These are phyloP conservation scores for Florisuga fusca DNA, from an alignment of 2,797 vertebrate species.

Conservation along the genomic window DNA sequence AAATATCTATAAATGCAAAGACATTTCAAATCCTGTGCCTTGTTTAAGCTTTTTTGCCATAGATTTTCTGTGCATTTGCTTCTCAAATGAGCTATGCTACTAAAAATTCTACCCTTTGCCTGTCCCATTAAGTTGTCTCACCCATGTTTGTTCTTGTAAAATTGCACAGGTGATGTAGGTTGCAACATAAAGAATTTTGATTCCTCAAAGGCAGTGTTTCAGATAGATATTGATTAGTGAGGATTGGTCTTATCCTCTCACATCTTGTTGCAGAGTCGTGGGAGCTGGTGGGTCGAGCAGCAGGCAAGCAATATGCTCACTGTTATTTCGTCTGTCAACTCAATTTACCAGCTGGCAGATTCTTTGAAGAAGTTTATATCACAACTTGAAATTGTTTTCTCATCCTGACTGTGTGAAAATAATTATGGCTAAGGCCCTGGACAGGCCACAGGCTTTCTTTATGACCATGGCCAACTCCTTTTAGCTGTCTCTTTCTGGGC, in stretches of 20 bases:
- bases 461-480: neutral
- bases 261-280: neutral
- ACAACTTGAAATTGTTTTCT: constrained; percentile 34
- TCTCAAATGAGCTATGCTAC: neutral
- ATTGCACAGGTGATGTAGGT: neutral
- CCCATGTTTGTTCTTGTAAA: neutral
- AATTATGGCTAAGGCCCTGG: constrained; percentile 20
- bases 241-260: neutral
- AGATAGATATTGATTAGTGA: neutral
- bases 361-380: neutral
- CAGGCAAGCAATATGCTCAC: constrained; percentile 16
- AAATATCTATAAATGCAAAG: constrained; percentile 33
- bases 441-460: neutral
- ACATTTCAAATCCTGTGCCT: neutral
- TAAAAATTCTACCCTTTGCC: neutral
- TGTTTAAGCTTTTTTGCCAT: neutral
- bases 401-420: constrained; percentile 30
- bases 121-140: neutral
- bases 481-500: constrained; percentile 21
- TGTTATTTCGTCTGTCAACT: constrained; percentile 30
- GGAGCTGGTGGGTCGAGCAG: constrained; percentile 2
- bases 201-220: neutral
- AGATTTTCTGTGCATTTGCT: neutral
- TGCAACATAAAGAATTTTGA: neutral
- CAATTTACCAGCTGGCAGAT: constrained; percentile 7